Conservation (phyloP, 1,140 invertebrate genomes). For the Holcopasites calliopsidis region DNA sequence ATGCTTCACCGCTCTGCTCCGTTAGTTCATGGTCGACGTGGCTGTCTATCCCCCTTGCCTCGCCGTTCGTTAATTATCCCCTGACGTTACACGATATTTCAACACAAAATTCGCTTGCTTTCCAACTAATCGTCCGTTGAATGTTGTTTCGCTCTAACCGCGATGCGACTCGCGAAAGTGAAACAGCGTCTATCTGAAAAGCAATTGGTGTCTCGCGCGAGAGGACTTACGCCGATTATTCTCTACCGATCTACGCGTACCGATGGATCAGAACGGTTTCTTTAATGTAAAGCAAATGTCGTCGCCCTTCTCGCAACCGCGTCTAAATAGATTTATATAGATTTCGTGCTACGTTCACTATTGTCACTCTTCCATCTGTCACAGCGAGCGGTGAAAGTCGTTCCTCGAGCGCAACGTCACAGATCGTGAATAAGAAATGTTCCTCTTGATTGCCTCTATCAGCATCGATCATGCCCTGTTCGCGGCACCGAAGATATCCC, state of each 20-base stretch:
- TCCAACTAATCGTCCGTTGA: not conserved
- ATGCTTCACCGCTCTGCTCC: conserved; percentile 42
- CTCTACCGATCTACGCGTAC: not conserved
- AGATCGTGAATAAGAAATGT: not conserved
- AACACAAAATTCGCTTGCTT: not conserved
- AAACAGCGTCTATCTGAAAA: not conserved
- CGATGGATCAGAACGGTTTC: conserved; percentile 6
- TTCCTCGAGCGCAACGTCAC: not conserved
- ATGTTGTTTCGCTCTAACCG: not conserved
- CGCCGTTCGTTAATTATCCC: not conserved
- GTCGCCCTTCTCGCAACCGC: not conserved
- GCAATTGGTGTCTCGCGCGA: not conserved
- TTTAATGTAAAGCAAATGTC: not conserved
- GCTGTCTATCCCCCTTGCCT: conserved; percentile 23
- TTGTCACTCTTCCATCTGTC: not conserved
- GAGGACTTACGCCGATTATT: not conserved
- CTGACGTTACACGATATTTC: not conserved
- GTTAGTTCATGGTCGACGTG: conserved; percentile 60
- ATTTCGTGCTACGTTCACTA: conserved; percentile 28
- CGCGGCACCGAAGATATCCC: too few species aligned
- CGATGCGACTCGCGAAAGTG: conserved; percentile 5
- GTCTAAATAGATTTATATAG: conserved; percentile 9
- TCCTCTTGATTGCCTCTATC: not conserved
- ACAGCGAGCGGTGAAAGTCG: conserved; percentile 19
- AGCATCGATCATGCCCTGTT: not conserved